Percentiles rank a stretch among this genome's conserved stretches.
These are phyloP conservation scores for Drosophila rufa DNA, from an alignment of 1,140 invertebrate species.

Conservation along the genomic window DNA sequence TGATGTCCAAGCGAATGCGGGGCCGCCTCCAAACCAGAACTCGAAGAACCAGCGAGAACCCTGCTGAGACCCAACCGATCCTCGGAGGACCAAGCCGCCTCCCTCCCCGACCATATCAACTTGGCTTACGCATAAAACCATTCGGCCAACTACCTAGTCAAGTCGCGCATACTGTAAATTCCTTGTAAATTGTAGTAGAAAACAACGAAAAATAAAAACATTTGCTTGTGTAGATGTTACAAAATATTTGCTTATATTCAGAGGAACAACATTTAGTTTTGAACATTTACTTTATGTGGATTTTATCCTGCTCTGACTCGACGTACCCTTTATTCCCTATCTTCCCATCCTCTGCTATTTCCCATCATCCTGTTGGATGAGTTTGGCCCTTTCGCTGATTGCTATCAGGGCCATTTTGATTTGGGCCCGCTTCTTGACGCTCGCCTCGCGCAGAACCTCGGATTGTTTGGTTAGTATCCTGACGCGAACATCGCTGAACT, in stretches of 20 bases:
- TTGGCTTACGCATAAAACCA: neutral
- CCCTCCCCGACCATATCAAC: slow-evolving; percentile 1
- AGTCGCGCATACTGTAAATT: slow-evolving; percentile 42
- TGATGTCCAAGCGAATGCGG: neutral
- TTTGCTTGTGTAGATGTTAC: slow-evolving; percentile 25
- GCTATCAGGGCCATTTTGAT: slow-evolving; percentile 91
- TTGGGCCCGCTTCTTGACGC: slow-evolving; percentile 90
- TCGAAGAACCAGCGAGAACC: too few relatives aligned
- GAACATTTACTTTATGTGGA: too few relatives aligned
- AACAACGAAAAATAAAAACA: slow-evolving; percentile 23
- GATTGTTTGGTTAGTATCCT: slow-evolving; percentile 88
- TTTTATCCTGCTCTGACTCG: too few relatives aligned
- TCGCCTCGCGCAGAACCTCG: slow-evolving; percentile 88
- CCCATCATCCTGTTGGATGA: slow-evolving; percentile 32
- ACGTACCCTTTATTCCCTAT: neutral
- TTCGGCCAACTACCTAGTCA: slow-evolving; percentile 30
- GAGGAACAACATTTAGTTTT: too few relatives aligned
- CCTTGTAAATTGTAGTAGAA: slow-evolving; percentile 68
- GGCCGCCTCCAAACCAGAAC: too few relatives aligned
- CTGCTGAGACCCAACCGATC: neutral
- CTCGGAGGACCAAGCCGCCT: neutral
- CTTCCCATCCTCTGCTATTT: neutral
- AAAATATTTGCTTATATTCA: too few relatives aligned
- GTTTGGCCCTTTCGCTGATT: slow-evolving; percentile 87
- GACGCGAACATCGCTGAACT: slow-evolving; percentile 90